These are phyloP conservation scores for Thripadectes ignobilis DNA, from an alignment of 2,797 vertebrate genomes.

Conservation along the genomic window DNA sequence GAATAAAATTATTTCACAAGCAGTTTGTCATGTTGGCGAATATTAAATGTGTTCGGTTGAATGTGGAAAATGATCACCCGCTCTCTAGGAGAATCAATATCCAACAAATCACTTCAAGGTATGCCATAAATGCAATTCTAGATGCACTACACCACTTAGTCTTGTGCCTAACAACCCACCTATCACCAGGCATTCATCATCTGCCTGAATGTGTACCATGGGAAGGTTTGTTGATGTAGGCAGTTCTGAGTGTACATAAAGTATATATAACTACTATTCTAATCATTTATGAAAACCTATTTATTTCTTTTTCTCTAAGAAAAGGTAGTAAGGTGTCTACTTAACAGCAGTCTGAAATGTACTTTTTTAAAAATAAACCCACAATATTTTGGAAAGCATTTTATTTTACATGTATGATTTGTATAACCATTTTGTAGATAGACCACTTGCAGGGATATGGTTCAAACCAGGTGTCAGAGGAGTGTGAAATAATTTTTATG, in stretches of 20 bases:
- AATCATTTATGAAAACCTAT: not conserved
- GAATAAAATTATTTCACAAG: not conserved
- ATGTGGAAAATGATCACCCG: not conserved
- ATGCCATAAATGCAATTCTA: constrained; percentile 15
- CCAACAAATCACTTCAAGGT: constrained; percentile 27
- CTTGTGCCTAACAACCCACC: constrained; percentile 3
- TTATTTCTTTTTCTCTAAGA: not conserved
- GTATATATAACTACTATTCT: not conserved
- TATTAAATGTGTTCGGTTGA: not conserved
- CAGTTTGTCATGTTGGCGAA: not conserved
- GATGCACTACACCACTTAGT: not conserved
- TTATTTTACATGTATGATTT: not conserved
- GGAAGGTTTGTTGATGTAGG: not conserved
- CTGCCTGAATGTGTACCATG: not conserved
- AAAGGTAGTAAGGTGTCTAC: not conserved
- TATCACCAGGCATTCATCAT: constrained; percentile 16
- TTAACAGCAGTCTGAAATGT: not conserved
- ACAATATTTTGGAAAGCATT: not conserved
- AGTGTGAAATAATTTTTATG: constrained; percentile 65
- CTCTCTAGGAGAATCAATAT: constrained; percentile 25
- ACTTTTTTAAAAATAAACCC: not conserved
- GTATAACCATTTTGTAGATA: not conserved
- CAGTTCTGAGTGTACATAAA: not conserved
- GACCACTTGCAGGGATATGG: not conserved
- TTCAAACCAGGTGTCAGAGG: constrained; percentile 36